Evolutionary conservation across 2,888 invertebrate genomes (phyloP).

Genomic region (Drosophila borborema): DNA sequence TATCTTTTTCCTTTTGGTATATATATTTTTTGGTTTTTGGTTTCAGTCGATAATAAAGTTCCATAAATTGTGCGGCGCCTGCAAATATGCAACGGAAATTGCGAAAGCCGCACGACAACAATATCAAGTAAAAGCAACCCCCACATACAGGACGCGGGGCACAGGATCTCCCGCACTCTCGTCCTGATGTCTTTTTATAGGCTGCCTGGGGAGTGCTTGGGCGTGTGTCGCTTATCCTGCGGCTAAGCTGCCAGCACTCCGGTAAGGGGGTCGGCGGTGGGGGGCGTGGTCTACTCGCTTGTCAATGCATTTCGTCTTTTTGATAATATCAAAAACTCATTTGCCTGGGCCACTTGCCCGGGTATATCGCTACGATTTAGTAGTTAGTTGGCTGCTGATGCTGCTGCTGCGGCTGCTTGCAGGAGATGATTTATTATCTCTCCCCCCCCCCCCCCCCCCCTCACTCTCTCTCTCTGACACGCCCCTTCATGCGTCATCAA

Average conservation of each 20-base stretch:
- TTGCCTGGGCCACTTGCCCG: conserved; percentile 61
- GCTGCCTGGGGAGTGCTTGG: conserved; percentile 60
- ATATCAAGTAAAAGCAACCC: conserved; percentile 36
- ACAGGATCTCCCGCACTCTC: conserved; percentile 4
- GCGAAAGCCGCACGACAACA: conserved; percentile 69
- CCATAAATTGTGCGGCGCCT: conserved; percentile 72
- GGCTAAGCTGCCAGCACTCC: conserved; percentile 10
- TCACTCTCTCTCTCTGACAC: not conserved
- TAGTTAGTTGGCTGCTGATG: conserved; percentile 48
- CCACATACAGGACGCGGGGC: conserved; percentile 2
- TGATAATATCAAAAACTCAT: conserved; percentile 78
- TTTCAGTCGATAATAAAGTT: conserved; percentile 61
- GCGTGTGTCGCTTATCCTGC: conserved; percentile 53
- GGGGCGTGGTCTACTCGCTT: conserved; percentile 43
- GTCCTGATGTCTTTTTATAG: conserved; percentile 57
- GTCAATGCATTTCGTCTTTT: conserved; percentile 72
- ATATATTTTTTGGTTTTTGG: conserved; percentile 27
- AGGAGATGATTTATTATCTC: conserved; percentile 71
- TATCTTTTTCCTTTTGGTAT: not conserved
- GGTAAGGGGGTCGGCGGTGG: not conserved
- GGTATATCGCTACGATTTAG: conserved; percentile 31
- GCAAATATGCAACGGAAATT: conserved; percentile 77
- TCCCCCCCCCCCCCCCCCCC: not conserved
- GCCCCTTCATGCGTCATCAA: conserved; percentile 68
- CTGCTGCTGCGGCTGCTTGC: conserved; percentile 43